phyloP scores from a whole-genome alignment of 2,888 invertebrate genomes.

The Campoplex capitator region DNA sequence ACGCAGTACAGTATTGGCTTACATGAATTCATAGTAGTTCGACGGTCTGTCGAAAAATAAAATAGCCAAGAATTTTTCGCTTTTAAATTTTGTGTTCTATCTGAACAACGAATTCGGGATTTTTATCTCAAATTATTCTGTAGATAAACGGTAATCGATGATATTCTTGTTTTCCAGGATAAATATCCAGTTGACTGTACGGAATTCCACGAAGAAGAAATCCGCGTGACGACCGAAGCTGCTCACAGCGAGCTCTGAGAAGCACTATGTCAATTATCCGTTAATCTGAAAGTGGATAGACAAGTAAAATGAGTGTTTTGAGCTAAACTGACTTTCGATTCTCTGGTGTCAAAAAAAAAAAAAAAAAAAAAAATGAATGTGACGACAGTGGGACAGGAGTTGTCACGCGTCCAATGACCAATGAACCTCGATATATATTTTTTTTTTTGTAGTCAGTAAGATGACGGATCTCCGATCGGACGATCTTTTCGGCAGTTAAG shows the following conservation, averaged over 20 bases:
- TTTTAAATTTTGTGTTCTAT: no score
- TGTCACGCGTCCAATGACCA: slow-evolving; percentile 45
- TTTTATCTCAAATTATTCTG: no score
- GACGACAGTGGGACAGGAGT: slow-evolving; percentile 8
- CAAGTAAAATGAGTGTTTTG: slow-evolving; percentile 11
- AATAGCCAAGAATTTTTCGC: not conserved
- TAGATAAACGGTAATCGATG: no score
- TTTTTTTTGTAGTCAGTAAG: slow-evolving; percentile 41
- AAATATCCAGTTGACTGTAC: slow-evolving; percentile 90
- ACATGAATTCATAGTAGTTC: no score
- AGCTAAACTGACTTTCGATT: slow-evolving; percentile 35
- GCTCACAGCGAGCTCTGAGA: slow-evolving; percentile 92
- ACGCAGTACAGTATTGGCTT: no score
- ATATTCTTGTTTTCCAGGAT: slow-evolving; percentile 84
- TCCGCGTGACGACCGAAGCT: slow-evolving; percentile 91
- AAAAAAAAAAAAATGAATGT: not conserved
- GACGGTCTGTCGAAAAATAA: not conserved
- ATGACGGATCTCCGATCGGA: slow-evolving; percentile 43
- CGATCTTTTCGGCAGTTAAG: slow-evolving; percentile 33
- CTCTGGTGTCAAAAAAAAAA: slow-evolving; percentile 18
- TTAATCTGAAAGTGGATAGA: slow-evolving; percentile 15
- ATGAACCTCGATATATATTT: slow-evolving; percentile 57
- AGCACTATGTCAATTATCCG: not conserved
- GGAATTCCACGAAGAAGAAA: slow-evolving; percentile 93
- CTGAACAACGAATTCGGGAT: no score